Percentiles rank a stretch among this genome's conserved stretches.
Evolutionary conservation across 92 coral and sea anemone species (phyloP).

Genomic region (Parazoanthus atlanticus): DNA sequence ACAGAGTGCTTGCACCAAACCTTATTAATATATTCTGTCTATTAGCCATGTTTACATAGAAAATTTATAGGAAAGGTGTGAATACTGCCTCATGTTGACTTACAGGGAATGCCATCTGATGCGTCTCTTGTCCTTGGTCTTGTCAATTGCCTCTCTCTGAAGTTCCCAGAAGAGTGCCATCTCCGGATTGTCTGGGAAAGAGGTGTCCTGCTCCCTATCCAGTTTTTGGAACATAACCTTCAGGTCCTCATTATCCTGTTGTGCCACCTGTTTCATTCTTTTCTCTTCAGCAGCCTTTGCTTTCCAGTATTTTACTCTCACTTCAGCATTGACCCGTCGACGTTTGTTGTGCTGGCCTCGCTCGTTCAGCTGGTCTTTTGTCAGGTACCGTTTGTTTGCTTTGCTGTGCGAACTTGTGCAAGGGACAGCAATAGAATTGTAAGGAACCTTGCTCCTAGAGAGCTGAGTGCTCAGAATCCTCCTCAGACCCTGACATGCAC

Average conservation of each 20-base stretch:
- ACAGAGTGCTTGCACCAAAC: too few relatives aligned
- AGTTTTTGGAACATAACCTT: not conserved
- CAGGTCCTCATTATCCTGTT: not conserved
- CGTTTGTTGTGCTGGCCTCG: constrained; percentile 14
- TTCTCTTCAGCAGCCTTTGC: constrained; percentile 36
- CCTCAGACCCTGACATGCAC: too few relatives aligned
- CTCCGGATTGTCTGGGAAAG: constrained; percentile 35
- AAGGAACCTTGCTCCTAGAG: too few relatives aligned
- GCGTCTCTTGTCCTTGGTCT: not conserved
- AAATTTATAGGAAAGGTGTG: not conserved
- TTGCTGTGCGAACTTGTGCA: constrained; percentile 17
- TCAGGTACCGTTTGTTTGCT: constrained; percentile 29
- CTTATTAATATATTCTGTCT: not conserved
- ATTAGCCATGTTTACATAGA: not conserved
- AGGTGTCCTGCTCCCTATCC: not conserved
- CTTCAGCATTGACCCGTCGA: constrained; percentile 27
- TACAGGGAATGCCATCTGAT: constrained; percentile 50
- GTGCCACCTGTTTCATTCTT: constrained; percentile 13
- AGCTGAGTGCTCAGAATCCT: too few relatives aligned
- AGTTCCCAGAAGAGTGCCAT: constrained; percentile 44
- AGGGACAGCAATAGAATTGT: not conserved
- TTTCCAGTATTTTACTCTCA: constrained; percentile 29
- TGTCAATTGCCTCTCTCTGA: constrained; percentile 37
- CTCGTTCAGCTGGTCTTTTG: not conserved
- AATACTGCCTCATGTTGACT: not conserved